phyloP scores from a whole-genome alignment of 37 sponge, comb jelly and placozoan species.

The Chondrosia reniformis region DNA sequence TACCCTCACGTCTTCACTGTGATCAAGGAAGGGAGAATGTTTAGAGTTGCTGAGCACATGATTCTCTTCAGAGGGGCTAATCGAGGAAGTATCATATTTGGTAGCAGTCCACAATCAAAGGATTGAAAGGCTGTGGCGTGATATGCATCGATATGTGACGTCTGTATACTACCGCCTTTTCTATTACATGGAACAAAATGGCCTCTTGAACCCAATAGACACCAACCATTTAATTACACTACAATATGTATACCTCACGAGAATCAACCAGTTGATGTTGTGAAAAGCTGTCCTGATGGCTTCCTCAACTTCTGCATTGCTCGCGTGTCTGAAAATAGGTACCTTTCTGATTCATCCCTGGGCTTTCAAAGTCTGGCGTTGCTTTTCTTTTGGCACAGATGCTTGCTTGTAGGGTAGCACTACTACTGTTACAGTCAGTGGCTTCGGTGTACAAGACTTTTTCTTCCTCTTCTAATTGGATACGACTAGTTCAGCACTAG shows the following conservation, averaged over 20 bases:
- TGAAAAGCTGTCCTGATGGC: neutral
- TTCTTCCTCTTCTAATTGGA: constrained; percentile 12
- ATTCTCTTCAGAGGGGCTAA: constrained; percentile 29
- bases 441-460: constrained; percentile 2
- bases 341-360: neutral
- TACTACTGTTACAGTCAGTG: neutral
- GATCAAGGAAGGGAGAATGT: constrained; percentile 58
- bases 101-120: constrained; percentile 52
- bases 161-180: constrained; percentile 43
- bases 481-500: constrained; percentile 10
- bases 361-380: neutral
- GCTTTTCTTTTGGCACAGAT: constrained; percentile 14
- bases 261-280: constrained; percentile 31
- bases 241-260: constrained; percentile 40
- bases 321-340: constrained; percentile 10
- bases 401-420: neutral
- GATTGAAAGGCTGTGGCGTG: constrained; percentile 50
- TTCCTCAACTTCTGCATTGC: constrained; percentile 10
- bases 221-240: constrained; percentile 29
- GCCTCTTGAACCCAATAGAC: constrained; percentile 23
- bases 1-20: constrained; percentile 43
- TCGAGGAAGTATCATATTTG: constrained; percentile 30
- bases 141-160: constrained; percentile 58
- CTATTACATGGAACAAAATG: constrained; percentile 38
- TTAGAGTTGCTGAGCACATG: constrained; percentile 41